Conservation (phyloP, 2,797 vertebrate genomes). For the Leuciscus waleckii region DNA sequence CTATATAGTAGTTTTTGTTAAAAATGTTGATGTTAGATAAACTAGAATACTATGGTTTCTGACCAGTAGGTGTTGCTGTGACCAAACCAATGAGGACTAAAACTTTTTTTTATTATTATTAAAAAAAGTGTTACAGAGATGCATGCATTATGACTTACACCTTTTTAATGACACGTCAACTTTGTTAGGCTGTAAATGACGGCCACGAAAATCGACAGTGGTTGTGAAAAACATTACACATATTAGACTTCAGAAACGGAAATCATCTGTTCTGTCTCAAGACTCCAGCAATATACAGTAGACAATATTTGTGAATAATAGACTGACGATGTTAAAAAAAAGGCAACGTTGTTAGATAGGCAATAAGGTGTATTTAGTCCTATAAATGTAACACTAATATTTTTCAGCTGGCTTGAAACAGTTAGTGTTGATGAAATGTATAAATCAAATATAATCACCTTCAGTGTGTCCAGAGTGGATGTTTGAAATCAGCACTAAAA, state of each 20-base stretch:
- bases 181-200: neutral
- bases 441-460: neutral
- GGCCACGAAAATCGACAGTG: neutral
- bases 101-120: neutral
- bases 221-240: neutral
- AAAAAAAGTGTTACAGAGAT: neutral
- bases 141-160: neutral
- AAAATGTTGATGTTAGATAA: no score
- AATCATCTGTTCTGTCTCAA: neutral
- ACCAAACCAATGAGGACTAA: neutral
- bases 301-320: neutral
- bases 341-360: no score
- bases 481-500: slow-evolving; percentile 4
- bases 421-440: neutral
- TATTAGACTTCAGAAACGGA: neutral
- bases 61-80: neutral
- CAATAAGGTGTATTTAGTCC: neutral
- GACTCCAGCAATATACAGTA: neutral
- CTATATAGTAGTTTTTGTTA: neutral
- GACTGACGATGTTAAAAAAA: neutral
- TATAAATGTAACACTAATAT: neutral
- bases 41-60: neutral
- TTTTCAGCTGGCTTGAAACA: neutral
- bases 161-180: neutral
- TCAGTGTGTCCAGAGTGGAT: neutral